These are phyloP conservation scores for Paramisgurnus dabryanus DNA, from an alignment of 2,113 vertebrate genomes.

Conservation along the genomic window DNA sequence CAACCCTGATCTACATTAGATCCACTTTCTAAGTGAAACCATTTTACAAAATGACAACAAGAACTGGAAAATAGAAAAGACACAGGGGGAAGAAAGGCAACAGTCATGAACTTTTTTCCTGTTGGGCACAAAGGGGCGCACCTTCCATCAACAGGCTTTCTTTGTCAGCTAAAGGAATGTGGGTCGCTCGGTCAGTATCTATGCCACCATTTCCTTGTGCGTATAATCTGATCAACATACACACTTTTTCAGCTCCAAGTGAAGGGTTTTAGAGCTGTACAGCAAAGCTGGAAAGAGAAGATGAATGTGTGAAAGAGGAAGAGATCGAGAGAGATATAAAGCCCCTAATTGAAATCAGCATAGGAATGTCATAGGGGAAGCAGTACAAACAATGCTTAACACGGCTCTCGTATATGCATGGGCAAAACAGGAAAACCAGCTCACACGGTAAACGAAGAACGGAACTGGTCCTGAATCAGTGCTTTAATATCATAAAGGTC, in stretches of 20 bases:
- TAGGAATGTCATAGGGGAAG: conserved; percentile 81
- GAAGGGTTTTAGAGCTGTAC: too few relatives aligned
- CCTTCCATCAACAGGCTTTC: too few relatives aligned
- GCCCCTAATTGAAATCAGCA: conserved; percentile 70
- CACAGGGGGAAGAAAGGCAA: too few relatives aligned
- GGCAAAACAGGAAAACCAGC: conserved; percentile 52
- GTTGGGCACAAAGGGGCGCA: too few relatives aligned
- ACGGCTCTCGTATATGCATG: conserved; percentile 26
- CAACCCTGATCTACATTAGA: background rate
- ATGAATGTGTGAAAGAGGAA: conserved; percentile 60
- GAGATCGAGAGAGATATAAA: conserved; percentile 61
- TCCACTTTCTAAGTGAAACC: background rate
- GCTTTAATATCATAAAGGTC: background rate
- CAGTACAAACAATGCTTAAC: conserved; percentile 72
- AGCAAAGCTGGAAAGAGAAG: background rate
- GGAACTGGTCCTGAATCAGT: conserved; percentile 30
- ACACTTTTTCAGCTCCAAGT: too few relatives aligned
- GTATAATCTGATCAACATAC: too few relatives aligned
- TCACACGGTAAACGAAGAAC: conserved; percentile 6
- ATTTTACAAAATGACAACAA: background rate
- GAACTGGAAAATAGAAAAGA: too few relatives aligned
- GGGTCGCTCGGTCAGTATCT: too few relatives aligned
- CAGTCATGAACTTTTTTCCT: too few relatives aligned
- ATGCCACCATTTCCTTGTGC: too few relatives aligned
- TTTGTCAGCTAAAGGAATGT: too few relatives aligned